Base-by-base conservation (phyloP, 2,797 vertebrate species). In the Acanthiza pusilla region DNA sequence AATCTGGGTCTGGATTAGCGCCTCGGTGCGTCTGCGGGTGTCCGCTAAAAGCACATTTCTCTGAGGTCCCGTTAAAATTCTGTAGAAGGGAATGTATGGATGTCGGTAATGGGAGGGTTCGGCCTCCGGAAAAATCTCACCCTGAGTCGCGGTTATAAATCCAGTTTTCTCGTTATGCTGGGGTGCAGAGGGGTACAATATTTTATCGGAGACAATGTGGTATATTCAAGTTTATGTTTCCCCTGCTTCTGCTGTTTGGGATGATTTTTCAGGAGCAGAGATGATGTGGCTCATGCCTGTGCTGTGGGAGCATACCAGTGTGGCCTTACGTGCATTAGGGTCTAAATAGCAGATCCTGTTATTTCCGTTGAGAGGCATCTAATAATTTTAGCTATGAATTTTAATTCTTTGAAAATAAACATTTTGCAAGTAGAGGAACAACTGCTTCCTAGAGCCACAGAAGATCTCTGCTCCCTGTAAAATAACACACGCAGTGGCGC, bases 1-100 rank as follows among this genome's bases (percentile, higher is more conserved):
- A 92, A 96, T 92, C 85, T 84, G 74, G 67, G 47, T 70, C 70
- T 65, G 83, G 82, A 94, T 96, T 94, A 92, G 71, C 51, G 34
- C 92, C 77, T 95, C 51, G 11, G 19, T 34, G 74, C 2, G 1
- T 67, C 89, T 79, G 84, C 20, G 66, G 40, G 62, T 78, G 66
- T 43, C 38, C 23, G 2, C 51, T 75, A 55, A 85, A 92, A 70
- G 47, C 47, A 34, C 14, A 2, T 94, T 91, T 96, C 66, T 86
- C 72, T 27, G 40, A 47, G 68, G 58, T 32, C 34, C 58, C 6
- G 5, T 45, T 66, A n/a, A 66, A 74, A 40, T 14, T 7, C 61
- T 72, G 0, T 2, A 58, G 58, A n/a, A 58, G 42, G 34, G 34
- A 87, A 85, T 13, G 50, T 30, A 38, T 5, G n/a, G 61, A 68